Evolutionary conservation across 2,113 vertebrate genomes (phyloP).

Genomic region (Cettia cetti): DNA sequence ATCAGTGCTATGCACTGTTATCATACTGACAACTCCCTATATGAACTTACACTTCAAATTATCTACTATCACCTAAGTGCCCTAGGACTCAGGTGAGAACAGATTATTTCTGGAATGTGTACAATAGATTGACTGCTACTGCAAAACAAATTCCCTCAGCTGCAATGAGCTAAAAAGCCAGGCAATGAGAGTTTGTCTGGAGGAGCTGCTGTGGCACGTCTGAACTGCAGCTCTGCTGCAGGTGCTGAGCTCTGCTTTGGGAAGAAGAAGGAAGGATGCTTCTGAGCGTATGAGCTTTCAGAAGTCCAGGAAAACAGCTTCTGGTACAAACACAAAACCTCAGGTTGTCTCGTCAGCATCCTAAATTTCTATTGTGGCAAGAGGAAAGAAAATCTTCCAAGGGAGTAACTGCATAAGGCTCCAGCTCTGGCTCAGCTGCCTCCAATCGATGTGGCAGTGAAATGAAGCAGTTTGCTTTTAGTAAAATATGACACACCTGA

Average conservation of each 20-base stretch:
- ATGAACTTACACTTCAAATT: neutral
- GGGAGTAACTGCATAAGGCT: neutral
- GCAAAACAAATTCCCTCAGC: slow-evolving; percentile 68
- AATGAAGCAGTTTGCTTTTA: neutral
- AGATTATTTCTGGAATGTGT: slow-evolving; percentile 49
- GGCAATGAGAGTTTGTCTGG: slow-evolving; percentile 52
- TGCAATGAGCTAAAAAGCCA: slow-evolving; percentile 56
- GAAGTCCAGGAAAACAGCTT: neutral
- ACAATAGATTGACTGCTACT: slow-evolving; percentile 55
- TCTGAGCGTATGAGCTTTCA: neutral
- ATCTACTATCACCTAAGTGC: neutral
- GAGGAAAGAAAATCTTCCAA: neutral
- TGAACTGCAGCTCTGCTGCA: neutral
- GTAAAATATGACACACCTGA: neutral
- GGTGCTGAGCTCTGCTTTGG: neutral
- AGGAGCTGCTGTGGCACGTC: slow-evolving; percentile 44
- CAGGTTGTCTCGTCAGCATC: neutral
- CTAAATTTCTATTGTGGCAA: neutral
- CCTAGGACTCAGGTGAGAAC: slow-evolving; percentile 39
- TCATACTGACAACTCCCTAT: neutral
- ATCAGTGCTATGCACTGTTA: neutral
- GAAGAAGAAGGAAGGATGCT: neutral
- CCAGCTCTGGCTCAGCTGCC: neutral
- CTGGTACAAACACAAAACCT: neutral
- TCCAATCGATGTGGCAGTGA: neutral